Evolutionary conservation across 2,113 vertebrate species (phyloP).

Genomic region (Orcinus orca): DNA sequence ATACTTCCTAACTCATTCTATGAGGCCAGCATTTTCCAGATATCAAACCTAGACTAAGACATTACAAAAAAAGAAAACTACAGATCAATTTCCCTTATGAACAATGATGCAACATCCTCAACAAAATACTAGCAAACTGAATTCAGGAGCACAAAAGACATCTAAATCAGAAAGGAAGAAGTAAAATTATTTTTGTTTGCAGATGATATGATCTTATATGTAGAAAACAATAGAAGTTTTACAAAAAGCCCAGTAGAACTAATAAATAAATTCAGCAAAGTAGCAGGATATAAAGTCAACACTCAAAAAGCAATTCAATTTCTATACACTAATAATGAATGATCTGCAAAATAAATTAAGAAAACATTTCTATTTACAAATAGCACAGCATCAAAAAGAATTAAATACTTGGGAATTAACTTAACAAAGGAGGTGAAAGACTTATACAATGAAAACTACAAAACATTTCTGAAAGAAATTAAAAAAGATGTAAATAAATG

Average conservation of each 20-base stretch:
- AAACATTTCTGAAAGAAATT: background rate
- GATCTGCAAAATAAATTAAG: background rate
- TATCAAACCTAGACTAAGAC: background rate
- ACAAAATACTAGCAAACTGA: background rate
- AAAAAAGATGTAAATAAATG: background rate
- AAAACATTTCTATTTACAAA: background rate
- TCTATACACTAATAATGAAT: background rate
- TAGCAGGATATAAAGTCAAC: background rate
- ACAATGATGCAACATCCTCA: background rate
- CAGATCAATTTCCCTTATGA: background rate
- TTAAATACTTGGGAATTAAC: background rate
- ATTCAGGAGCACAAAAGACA: background rate
- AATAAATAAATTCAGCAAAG: background rate
- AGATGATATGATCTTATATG: background rate
- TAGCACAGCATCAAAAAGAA: background rate
- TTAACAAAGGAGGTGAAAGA: background rate
- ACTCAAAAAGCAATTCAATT: background rate
- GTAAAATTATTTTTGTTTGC: background rate
- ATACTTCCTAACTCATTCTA: background rate
- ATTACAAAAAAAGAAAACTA: background rate
- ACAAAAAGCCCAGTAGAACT: background rate
- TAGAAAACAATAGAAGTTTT: background rate
- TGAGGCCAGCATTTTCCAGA: background rate
- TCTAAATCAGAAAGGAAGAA: background rate
- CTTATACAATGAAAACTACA: background rate